Evolutionary conservation across 2,888 invertebrate genomes (phyloP).

Genomic region (Amorpha juglandis): DNA sequence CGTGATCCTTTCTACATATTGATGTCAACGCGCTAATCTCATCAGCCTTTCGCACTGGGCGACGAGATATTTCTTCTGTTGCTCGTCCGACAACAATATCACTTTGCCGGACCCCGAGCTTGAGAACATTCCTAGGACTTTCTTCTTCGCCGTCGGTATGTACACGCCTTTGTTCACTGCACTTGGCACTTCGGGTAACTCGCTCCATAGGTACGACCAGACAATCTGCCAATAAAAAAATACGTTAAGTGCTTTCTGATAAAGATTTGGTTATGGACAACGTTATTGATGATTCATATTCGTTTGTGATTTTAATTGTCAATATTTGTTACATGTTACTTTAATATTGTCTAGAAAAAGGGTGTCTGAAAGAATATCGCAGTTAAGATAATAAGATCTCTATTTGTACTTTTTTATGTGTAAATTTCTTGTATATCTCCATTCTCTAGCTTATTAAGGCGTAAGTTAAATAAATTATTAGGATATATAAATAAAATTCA

Average conservation of each 20-base stretch:
- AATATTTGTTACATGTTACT: no score
- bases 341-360: no score
- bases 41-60: conserved; percentile 73
- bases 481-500: no score
- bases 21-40: conserved; percentile 72
- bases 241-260: neutral
- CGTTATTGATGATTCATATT: no score
- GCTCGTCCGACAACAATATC: conserved; percentile 76
- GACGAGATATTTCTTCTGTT: conserved; percentile 72
- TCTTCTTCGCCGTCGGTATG: conserved; percentile 85
- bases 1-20: conserved; percentile 70
- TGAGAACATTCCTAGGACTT: conserved; percentile 86
- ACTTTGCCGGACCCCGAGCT: conserved; percentile 86
- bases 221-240: conserved; percentile 80
- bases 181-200: conserved; percentile 87
- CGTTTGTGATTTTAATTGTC: no score
- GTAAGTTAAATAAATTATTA: no score
- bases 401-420: no score
- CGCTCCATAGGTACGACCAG: conserved; percentile 91
- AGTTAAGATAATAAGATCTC: no score
- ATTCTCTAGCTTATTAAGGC: no score
- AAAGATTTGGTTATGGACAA: no score
- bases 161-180: conserved; percentile 88
- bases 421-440: no score
- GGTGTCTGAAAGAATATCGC: no score